Evolutionary conservation across 2,888 invertebrate genomes (phyloP), one percentile per base, ranked within the genome.

Genomic region (Agrochola macilenta): DNA sequence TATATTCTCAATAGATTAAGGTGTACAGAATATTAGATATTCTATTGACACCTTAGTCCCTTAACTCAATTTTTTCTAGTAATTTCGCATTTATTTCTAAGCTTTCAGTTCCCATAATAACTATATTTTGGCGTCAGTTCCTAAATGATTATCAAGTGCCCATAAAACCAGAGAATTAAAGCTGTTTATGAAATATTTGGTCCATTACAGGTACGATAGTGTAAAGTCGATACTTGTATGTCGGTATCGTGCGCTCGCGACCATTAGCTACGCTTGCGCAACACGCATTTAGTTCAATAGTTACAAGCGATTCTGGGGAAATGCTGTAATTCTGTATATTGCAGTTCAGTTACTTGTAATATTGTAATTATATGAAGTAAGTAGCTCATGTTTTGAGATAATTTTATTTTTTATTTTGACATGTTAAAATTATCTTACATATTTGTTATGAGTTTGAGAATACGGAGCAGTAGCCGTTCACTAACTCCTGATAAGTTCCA

Each of bases 251-350:
- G 93, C 90, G 90, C 89, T 77, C 85, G 83, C 79, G 85, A 82
- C 89, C 89, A 93, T 93, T 93, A 92, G 87, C 70, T 82, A 66
- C 80, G 86, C 89, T 93, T 93, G 92, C 89, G 91, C 90, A 91
- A 93, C 90, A 91, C 88, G 74, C 78, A 90, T 89, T 92, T 92
- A 92, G 87, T 88, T 85, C 87, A 89, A 89, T 87, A 87, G 86
- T 87, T 88, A 85, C 88, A 88, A 91, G 88, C 84, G 84, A 89
- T 91, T 91, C 91, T 89, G 84, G 88, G 84, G 90, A 91, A 90
- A 91, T 84, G 86, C 85, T 88, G 87, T 86, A 87, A 85, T 89
- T 87, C 81, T 84, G 79, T 85, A 76, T 65, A 77, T 79, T 77
- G 65, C 80, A 79, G 69, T 85, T 85, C 52, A 78, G 74, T 78